These are phyloP conservation scores for Cheilosia soror DNA, from an alignment of 2,888 invertebrate genomes.

Conservation along the genomic window DNA sequence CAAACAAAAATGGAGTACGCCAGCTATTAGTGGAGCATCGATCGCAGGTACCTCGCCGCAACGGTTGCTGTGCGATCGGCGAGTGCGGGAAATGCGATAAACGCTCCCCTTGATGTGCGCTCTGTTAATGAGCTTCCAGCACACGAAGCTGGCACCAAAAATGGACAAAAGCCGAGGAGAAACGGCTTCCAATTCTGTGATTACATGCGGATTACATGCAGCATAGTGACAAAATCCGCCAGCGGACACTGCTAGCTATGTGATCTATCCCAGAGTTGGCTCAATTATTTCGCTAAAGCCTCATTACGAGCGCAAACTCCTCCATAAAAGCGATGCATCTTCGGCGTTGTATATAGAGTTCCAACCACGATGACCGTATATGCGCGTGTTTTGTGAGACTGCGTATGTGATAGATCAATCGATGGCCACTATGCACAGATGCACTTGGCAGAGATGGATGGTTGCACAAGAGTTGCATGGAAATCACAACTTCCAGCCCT, in stretches of 20 bases:
- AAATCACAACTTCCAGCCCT: slow-evolving; percentile 39
- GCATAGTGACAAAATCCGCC: slow-evolving; percentile 59
- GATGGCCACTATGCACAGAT: slow-evolving; percentile 20
- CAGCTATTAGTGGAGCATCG: slow-evolving; percentile 22
- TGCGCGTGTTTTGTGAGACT: slow-evolving; percentile 49
- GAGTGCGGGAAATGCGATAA: slow-evolving; percentile 57
- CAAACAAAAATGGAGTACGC: slow-evolving; percentile 45
- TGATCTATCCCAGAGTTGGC: slow-evolving; percentile 42
- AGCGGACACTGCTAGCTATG: not conserved
- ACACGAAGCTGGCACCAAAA: slow-evolving; percentile 17
- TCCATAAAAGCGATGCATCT: slow-evolving; percentile 56
- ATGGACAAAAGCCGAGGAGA: slow-evolving; percentile 42
- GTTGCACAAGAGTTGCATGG: slow-evolving; percentile 57
- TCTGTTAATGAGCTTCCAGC: slow-evolving; percentile 65
- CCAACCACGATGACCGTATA: slow-evolving; percentile 51
- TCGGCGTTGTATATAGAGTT: not conserved
- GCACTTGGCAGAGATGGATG: slow-evolving; percentile 67
- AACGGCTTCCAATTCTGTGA: slow-evolving; percentile 59
- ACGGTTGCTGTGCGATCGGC: not conserved
- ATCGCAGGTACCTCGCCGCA: not conserved
- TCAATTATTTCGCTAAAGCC: slow-evolving; percentile 69
- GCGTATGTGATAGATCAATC: slow-evolving; percentile 63
- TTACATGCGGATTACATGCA: slow-evolving; percentile 75
- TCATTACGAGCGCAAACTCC: slow-evolving; percentile 72
- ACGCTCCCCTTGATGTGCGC: slow-evolving; percentile 60